phyloP scores from a whole-genome alignment of 2,113 vertebrate species.

The Salminus brasiliensis region DNA sequence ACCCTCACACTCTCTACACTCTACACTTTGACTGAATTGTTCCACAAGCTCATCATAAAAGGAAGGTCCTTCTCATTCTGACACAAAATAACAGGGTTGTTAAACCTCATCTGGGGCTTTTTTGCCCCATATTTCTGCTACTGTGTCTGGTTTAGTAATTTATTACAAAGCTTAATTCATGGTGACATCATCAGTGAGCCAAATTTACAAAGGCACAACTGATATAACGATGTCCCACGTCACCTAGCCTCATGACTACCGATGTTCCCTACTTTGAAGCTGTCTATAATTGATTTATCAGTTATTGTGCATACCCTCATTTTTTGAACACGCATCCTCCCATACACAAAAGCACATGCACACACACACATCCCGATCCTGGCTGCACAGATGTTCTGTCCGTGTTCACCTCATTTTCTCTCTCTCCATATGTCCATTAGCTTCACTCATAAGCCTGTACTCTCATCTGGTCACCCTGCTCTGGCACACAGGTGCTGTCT shows the following conservation, averaged over 20 bases:
- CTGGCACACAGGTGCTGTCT: slow-evolving; percentile 48
- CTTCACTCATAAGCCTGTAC: slow-evolving; percentile 44
- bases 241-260: neutral
- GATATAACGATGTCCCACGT: neutral
- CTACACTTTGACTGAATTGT: too few relatives aligned
- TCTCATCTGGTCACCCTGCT: slow-evolving; percentile 36
- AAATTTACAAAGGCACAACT: neutral
- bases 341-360: slow-evolving; percentile 18
- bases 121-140: too few relatives aligned
- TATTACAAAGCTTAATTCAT: neutral
- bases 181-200: neutral
- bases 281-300: slow-evolving; percentile 22
- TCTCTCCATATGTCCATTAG: slow-evolving; percentile 51
- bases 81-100: too few relatives aligned
- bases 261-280: neutral
- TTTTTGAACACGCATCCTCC: neutral
- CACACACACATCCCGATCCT: slow-evolving; percentile 7
- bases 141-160: slow-evolving; percentile 3
- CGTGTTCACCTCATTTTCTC: slow-evolving; percentile 37
- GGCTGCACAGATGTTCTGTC: slow-evolving; percentile 45
- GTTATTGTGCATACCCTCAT: slow-evolving; percentile 22
- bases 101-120: too few relatives aligned
- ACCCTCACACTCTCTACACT: too few relatives aligned
- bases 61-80: too few relatives aligned
- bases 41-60: too few relatives aligned